phyloP scores from a whole-genome alignment of 2,888 invertebrate species.

The Andrena bicolor region DNA sequence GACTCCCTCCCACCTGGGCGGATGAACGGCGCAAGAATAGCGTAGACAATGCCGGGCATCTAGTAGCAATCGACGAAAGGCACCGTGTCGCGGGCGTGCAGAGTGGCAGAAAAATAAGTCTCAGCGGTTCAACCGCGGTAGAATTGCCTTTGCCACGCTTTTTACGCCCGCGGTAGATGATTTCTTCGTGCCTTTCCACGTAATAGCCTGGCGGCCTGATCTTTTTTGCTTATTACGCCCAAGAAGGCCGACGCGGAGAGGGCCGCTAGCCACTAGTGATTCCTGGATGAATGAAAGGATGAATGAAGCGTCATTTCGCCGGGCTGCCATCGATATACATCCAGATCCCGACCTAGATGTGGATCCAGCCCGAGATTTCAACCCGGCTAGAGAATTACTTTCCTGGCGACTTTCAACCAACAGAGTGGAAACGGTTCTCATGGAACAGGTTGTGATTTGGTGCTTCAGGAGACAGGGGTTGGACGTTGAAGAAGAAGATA shows the following conservation, averaged over 20 bases:
- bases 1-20: constrained; percentile 18
- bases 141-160: constrained; percentile 81
- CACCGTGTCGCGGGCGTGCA: constrained; percentile 45
- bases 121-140: constrained; percentile 72
- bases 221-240: constrained; percentile 80
- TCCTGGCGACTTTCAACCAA: constrained; percentile 11
- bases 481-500: neutral
- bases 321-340: constrained; percentile 43
- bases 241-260: constrained; percentile 67
- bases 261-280: constrained; percentile 48
- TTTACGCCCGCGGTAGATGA: constrained; percentile 80
- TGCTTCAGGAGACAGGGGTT: neutral
- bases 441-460: neutral
- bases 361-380: constrained; percentile 11
- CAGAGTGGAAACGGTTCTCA: neutral
- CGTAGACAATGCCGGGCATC: constrained; percentile 59
- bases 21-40: constrained; percentile 58
- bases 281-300: constrained; percentile 81
- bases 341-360: constrained; percentile 32
- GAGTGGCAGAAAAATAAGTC: constrained; percentile 72
- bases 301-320: constrained; percentile 80
- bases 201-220: constrained; percentile 76
- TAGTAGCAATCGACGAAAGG: constrained; percentile 46
- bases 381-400: neutral
- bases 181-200: constrained; percentile 79